Conservation (phyloP, 1,140 invertebrate genomes). For the Listronotus bonariensis region DNA sequence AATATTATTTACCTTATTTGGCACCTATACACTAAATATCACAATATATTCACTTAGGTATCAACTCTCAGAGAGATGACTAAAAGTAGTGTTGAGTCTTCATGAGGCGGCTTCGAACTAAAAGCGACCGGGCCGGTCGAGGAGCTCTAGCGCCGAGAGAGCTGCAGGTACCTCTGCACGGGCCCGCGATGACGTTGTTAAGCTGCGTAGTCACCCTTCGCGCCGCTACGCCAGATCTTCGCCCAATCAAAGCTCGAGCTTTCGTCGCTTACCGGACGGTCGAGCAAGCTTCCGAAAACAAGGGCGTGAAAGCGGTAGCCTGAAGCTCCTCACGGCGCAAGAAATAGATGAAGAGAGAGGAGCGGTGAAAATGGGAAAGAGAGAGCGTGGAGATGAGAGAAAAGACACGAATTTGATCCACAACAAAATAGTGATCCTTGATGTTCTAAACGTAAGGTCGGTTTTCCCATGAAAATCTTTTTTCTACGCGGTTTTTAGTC, state of each 20-base stretch:
- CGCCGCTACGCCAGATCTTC: conserved; percentile 37
- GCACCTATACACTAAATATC: conserved; percentile 57
- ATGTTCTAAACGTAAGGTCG: conserved; percentile 54
- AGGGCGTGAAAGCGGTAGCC: conserved; percentile 43
- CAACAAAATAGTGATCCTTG: conserved; percentile 57
- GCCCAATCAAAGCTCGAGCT: conserved; percentile 48
- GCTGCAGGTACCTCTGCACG: conserved; percentile 31
- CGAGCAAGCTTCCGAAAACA: conserved; percentile 43
- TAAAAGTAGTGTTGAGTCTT: conserved; percentile 48
- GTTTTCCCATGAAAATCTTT: conserved; percentile 48
- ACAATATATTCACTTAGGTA: conserved; percentile 54
- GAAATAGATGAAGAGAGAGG: conserved; percentile 55
- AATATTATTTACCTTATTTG: conserved; percentile 55
- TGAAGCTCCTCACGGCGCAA: conserved; percentile 40
- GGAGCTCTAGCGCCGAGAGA: conserved; percentile 37
- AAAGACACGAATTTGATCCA: conserved; percentile 57
- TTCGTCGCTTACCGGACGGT: conserved; percentile 38
- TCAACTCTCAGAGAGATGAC: conserved; percentile 50
- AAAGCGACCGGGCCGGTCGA: conserved; percentile 48
- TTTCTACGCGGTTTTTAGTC: conserved; percentile 13
- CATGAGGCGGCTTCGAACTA: conserved; percentile 52
- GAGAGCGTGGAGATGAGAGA: conserved; percentile 55
- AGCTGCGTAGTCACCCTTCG: conserved; percentile 37
- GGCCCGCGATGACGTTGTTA: conserved; percentile 39
- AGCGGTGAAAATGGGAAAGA: conserved; percentile 57